These are phyloP conservation scores for Drosophila nigricruria DNA, from an alignment of 2,888 invertebrate genomes.

Conservation along the genomic window DNA sequence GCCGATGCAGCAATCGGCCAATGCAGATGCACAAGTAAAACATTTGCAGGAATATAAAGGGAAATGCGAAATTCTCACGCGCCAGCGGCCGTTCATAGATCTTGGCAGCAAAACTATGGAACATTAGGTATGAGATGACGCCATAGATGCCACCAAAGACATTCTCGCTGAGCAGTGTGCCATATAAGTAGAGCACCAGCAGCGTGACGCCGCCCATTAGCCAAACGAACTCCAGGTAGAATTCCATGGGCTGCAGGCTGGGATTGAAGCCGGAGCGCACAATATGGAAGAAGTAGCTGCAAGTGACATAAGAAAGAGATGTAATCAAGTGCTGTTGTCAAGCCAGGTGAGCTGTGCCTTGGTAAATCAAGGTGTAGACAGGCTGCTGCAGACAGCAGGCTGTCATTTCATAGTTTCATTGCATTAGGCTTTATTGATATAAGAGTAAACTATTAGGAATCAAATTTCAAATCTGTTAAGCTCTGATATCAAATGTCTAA, in stretches of 20 bases:
- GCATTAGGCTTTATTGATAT: not conserved
- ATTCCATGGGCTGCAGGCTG: conserved; percentile 89
- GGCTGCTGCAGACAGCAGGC: too few species aligned
- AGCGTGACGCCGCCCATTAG: conserved; percentile 90
- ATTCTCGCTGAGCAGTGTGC: conserved; percentile 89
- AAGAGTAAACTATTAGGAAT: not conserved
- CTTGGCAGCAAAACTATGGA: conserved; percentile 93
- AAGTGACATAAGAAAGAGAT: conserved; percentile 2
- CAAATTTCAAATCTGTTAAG: not conserved
- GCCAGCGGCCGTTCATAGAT: conserved; percentile 95
- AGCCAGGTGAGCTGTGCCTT: too few species aligned
- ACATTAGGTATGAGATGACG: conserved; percentile 91
- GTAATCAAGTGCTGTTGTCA: too few species aligned
- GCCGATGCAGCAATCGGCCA: conserved; percentile 78
- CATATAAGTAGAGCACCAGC: conserved; percentile 89
- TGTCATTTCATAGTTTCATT: not conserved
- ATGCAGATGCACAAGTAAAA: conserved; percentile 88
- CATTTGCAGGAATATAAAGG: conserved; percentile 91
- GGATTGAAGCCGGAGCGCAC: conserved; percentile 70
- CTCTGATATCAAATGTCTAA: not conserved
- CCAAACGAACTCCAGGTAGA: conserved; percentile 93
- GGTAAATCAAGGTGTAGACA: too few species aligned
- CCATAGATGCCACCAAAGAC: conserved; percentile 91
- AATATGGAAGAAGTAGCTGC: conserved; percentile 80
- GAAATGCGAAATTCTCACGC: conserved; percentile 94